Conservation (phyloP, 2,797 vertebrate species). For the Brachyalestes nurse region DNA sequence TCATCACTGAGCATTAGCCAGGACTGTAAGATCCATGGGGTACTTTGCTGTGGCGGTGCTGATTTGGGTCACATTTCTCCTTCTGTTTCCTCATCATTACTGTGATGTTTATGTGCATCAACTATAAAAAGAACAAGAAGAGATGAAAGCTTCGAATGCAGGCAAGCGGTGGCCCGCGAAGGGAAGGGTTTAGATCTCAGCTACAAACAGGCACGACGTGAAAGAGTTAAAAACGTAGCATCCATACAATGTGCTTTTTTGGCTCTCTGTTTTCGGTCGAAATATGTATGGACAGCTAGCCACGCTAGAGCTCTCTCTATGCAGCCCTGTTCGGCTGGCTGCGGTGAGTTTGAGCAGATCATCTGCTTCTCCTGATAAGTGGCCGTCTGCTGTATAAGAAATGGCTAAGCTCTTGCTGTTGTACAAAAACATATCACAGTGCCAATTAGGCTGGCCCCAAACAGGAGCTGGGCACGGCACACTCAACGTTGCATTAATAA, state of each 20-base stretch:
- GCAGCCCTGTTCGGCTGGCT: slow-evolving; percentile 29
- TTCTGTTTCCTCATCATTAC: neutral
- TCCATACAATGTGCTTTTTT: neutral
- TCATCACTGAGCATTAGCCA: slow-evolving; percentile 1
- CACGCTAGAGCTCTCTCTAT: neutral
- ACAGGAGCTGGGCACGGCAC: slow-evolving; percentile 65
- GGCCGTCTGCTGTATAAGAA: slow-evolving; percentile 62
- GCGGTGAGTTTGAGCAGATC: slow-evolving; percentile 50
- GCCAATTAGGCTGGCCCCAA: slow-evolving; percentile 78
- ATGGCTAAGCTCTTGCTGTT: slow-evolving; percentile 74
- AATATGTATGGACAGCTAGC: neutral
- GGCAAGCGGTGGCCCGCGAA: neutral
- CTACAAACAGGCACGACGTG: no score
- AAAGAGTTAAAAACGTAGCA: neutral
- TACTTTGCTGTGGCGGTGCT: slow-evolving; percentile 2
- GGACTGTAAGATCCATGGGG: slow-evolving; percentile 6
- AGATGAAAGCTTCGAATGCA: neutral
- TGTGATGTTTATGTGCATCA: slow-evolving; percentile 13
- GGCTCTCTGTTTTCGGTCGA: neutral
- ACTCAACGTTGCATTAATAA: slow-evolving; percentile 90
- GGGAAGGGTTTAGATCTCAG: neutral
- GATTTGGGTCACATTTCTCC: neutral
- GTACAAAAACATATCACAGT: slow-evolving; percentile 79
- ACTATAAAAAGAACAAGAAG: neutral
- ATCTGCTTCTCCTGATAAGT: slow-evolving; percentile 54